Evolutionary conservation across 2,113 vertebrate genomes (phyloP).

Genomic region (Rostratula benghalensis): DNA sequence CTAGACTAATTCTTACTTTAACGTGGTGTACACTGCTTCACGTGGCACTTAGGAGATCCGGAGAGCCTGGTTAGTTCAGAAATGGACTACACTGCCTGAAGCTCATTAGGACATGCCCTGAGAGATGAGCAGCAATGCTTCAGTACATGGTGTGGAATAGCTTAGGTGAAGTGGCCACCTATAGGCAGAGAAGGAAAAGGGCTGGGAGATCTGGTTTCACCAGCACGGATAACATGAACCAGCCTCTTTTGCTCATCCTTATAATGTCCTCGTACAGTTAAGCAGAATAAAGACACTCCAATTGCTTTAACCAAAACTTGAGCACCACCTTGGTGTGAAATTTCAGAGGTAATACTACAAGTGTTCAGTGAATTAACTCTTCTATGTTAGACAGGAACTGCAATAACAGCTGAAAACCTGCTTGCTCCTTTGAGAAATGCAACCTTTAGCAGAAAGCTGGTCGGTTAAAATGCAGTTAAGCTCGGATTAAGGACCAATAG

Average conservation of each 20-base stretch:
- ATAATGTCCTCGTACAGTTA: neutral
- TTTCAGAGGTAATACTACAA: neutral
- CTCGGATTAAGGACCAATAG: neutral
- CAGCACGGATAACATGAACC: neutral
- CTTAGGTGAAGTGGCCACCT: neutral
- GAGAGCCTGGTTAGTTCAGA: neutral
- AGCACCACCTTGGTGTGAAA: conserved; percentile 8
- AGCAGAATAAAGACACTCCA: rapidly evolving
- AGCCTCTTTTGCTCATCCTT: neutral
- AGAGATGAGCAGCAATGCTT: neutral
- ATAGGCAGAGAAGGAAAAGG: neutral
- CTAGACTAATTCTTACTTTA: neutral
- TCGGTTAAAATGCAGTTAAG: neutral
- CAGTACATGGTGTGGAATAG: neutral
- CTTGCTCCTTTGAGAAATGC: neutral
- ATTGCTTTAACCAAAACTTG: neutral
- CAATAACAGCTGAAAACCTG: neutral
- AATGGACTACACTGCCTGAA: neutral
- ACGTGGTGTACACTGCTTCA: rapidly evolving
- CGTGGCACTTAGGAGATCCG: neutral
- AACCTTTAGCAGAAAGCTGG: neutral
- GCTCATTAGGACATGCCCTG: neutral
- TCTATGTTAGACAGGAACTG: rapidly evolving
- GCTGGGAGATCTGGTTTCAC: neutral
- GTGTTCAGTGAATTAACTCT: rapidly evolving